phyloP scores from a whole-genome alignment of 2,888 invertebrate genomes.

The Eupithecia abbreviata region DNA sequence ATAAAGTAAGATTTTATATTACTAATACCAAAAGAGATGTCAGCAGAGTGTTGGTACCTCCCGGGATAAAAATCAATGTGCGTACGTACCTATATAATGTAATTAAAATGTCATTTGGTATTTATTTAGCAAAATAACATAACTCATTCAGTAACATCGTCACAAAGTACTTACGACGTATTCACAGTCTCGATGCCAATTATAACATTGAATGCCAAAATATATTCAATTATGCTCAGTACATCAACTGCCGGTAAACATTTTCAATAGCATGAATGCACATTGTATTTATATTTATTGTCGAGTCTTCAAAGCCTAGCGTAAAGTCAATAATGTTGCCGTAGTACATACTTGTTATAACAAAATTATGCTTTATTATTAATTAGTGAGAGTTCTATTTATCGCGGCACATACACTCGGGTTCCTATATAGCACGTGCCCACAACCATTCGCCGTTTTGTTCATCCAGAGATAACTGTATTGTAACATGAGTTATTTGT shows the following conservation, averaged over 20 bases:
- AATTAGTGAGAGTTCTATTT: slow-evolving; percentile 73
- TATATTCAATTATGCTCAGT: slow-evolving; percentile 67
- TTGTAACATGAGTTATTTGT: neutral
- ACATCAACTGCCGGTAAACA: slow-evolving; percentile 44
- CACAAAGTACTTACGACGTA: slow-evolving; percentile 65
- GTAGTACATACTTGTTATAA: slow-evolving; percentile 74
- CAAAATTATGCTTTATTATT: slow-evolving; percentile 77
- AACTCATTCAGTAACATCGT: slow-evolving; percentile 57
- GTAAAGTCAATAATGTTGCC: slow-evolving; percentile 74
- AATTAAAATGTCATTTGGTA: slow-evolving; percentile 51
- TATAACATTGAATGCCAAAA: slow-evolving; percentile 66
- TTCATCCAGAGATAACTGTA: neutral
- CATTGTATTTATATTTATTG: slow-evolving; percentile 75
- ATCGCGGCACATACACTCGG: slow-evolving; percentile 65
- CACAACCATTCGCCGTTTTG: slow-evolving; percentile 10
- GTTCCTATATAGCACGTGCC: slow-evolving; percentile 62
- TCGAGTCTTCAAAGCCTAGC: slow-evolving; percentile 70
- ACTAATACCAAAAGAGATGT: slow-evolving; percentile 36
- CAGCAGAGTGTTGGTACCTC: slow-evolving; percentile 58
- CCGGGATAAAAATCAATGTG: slow-evolving; percentile 66
- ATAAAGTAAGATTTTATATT: neutral
- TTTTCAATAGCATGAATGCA: slow-evolving; percentile 62
- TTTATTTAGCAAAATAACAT: slow-evolving; percentile 55
- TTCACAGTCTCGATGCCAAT: slow-evolving; percentile 50
- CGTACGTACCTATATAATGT: slow-evolving; percentile 67